phyloP scores from a whole-genome alignment of 2,113 vertebrate genomes.

The Sphaerodactylus townsendi region DNA sequence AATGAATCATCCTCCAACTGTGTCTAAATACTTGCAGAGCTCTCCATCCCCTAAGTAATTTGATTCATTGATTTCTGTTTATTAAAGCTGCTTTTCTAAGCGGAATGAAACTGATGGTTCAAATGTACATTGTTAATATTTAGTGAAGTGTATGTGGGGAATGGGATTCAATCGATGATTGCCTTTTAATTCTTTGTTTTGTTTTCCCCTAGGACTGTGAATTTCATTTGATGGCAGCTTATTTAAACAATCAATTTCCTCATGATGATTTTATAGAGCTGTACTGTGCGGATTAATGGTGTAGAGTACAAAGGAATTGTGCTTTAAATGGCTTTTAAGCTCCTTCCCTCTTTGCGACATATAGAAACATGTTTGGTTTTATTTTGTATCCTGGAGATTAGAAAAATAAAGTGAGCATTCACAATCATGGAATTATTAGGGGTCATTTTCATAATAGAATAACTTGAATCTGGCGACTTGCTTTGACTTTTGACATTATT shows the following conservation, averaged over 20 bases:
- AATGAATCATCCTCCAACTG: background rate
- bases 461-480: background rate
- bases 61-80: background rate
- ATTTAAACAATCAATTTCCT: slow-evolving; percentile 36
- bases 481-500: slow-evolving; percentile 9
- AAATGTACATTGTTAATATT: background rate
- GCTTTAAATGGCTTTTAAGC: background rate
- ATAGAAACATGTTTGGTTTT: slow-evolving; percentile 18
- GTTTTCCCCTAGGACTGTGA: slow-evolving; percentile 19
- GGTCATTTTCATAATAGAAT: slow-evolving; percentile 21
- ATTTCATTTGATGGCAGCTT: slow-evolving; percentile 36
- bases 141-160: background rate
- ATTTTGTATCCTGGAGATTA: slow-evolving; percentile 14
- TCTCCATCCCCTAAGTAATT: background rate
- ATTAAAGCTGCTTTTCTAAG: background rate
- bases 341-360: slow-evolving; percentile 5
- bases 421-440: background rate
- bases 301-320: background rate
- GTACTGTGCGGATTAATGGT: background rate
- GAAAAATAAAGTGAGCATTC: slow-evolving; percentile 16
- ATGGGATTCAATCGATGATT: slow-evolving; percentile 29
- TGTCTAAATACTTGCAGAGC: background rate
- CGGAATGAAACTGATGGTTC: slow-evolving; percentile 18
- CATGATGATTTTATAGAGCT: slow-evolving; percentile 28
- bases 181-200: slow-evolving; percentile 37